Evolutionary conservation across 37 sponge, comb jelly and placozoan genomes (phyloP), one percentile per base, ranked within the genome.

Genomic region (Crambe crambe): DNA sequence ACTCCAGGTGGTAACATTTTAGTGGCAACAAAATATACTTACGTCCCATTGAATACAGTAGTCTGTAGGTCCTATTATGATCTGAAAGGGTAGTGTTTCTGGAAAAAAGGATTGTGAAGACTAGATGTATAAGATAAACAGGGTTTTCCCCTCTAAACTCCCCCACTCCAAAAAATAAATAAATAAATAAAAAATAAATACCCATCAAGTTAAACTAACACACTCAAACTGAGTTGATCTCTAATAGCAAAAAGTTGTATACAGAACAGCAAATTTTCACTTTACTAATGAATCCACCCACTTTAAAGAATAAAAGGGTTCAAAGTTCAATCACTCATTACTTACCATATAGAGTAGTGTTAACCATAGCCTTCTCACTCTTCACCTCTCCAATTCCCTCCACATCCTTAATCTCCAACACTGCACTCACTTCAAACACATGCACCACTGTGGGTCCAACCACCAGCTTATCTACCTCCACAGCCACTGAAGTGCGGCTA

Each of bases 31-130:
- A 18, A 15, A 9, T 51, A 51, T 51, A 65, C 66, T 65, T 65
- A 65, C 34, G 10, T 31, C 10, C 27, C 66, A 65, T 2, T 65
- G 66, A 30, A 65, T 65, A 32, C 66, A 65, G 15, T 65, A 65
- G 10, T 65, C 66, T 3, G 30, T 65, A 6, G 66, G 66, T 65
- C 66, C 66, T 26, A 65, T 31, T 34, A 65, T 65, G 2, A 65
- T 9, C 30, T 65, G 66, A 32, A 65, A 65, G 25, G 66, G 66
- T 30, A 65, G 35, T 31, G 31, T 65, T 65, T 65, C 66, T 65
- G 66, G 12, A 30, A 18, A 18, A 58, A 58, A 12, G 25, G 3
- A 58, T 26, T 15, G 54, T 18, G 54, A n/a, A n/a, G n/a, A n/a
- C n/a, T n/a, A n/a, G n/a, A n/a, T n/a, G n/a, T n/a, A n/a, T n/a